Evolutionary conservation across 2,797 vertebrate genomes (phyloP).

Genomic region (Gallinago nigripennis): DNA sequence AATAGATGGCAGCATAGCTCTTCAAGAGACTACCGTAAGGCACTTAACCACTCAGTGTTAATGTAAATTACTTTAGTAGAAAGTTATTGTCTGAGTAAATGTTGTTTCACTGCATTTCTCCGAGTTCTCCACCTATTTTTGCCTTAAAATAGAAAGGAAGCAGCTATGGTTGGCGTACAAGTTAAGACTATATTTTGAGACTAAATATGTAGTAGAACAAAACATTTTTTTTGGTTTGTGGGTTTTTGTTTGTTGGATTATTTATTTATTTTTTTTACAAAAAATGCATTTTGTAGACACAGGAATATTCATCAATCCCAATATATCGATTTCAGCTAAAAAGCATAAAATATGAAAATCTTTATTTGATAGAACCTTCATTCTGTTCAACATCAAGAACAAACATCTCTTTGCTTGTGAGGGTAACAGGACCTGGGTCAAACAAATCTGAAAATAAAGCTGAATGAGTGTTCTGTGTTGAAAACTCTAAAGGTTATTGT

Average conservation of each 20-base stretch:
- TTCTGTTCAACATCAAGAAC: not conserved
- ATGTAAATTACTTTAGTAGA: slow-evolving; percentile 14
- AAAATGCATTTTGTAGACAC: not conserved
- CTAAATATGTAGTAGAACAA: not conserved
- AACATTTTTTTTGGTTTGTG: not conserved
- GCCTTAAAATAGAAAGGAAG: not conserved
- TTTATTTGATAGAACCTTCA: not conserved
- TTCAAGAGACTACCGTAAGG: not conserved
- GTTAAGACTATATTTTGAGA: not conserved
- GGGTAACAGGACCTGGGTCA: not conserved
- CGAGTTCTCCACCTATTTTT: not conserved
- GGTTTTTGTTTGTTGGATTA: not conserved
- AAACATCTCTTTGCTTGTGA: not conserved
- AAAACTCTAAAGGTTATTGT: not conserved
- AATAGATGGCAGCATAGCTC: slow-evolving; percentile 79
- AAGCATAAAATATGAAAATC: accelerated
- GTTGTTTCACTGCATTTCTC: slow-evolving; percentile 20
- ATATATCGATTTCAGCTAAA: not conserved
- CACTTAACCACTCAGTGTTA: not conserved
- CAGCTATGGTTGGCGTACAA: not conserved
- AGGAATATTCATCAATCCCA: not conserved
- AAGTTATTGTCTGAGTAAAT: slow-evolving; percentile 23
- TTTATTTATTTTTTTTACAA: not conserved
- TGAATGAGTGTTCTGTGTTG: not conserved
- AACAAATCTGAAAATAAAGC: not conserved